phyloP scores from a whole-genome alignment of 2,888 invertebrate species.

The Sinohyriopsis cumingii region DNA sequence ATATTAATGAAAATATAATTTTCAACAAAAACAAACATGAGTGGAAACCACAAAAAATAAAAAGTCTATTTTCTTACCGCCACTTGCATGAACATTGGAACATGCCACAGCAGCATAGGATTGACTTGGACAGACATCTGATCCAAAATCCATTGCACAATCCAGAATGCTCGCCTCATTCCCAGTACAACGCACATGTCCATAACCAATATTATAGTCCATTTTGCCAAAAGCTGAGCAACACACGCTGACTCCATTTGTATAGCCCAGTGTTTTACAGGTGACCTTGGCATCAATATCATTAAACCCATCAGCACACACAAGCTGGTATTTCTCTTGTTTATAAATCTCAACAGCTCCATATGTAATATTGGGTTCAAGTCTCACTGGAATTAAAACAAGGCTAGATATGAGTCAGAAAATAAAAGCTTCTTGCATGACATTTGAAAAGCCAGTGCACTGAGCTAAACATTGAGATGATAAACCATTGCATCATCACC shows the following conservation, averaged over 20 bases:
- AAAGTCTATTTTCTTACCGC: conserved; percentile 33
- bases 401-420: too few relatives aligned
- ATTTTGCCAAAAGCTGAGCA: conserved; percentile 50
- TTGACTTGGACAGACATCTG: conserved; percentile 43
- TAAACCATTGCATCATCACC: too few relatives aligned
- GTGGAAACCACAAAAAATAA: too few relatives aligned
- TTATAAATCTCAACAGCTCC: conserved; percentile 53
- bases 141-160: conserved; percentile 38
- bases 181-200: conserved; percentile 46
- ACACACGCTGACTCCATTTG: conserved; percentile 54
- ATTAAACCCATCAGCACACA: conserved; percentile 54
- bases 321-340: conserved; percentile 41
- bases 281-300: conserved; percentile 51
- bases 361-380: conserved; percentile 47
- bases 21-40: too few relatives aligned
- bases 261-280: conserved; percentile 45
- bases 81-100: conserved; percentile 47
- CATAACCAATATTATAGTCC: conserved; percentile 39
- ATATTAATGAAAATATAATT: too few relatives aligned
- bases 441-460: too few relatives aligned
- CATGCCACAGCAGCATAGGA: conserved; percentile 58
- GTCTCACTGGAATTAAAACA: conserved; percentile 36
- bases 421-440: too few relatives aligned
- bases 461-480: too few relatives aligned
- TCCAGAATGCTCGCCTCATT: conserved; percentile 41